Conservation (phyloP, 2,888 invertebrate species). For the Vanessa cardui region DNA sequence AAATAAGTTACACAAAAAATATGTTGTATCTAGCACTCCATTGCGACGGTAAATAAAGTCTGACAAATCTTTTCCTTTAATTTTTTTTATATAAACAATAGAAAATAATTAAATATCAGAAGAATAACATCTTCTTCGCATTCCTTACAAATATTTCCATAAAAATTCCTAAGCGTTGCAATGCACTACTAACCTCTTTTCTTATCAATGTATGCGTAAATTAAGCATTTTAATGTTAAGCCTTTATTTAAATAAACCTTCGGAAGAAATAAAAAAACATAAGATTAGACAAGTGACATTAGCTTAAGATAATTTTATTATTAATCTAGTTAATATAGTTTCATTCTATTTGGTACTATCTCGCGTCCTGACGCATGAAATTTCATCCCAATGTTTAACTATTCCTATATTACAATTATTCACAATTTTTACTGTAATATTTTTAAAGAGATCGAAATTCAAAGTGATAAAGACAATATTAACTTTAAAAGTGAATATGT, state of each 20-base stretch:
- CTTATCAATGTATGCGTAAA: conserved; percentile 15
- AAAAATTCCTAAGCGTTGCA: neutral
- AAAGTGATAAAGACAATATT: too few relatives aligned
- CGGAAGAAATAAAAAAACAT: neutral
- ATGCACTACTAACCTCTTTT: conserved; percentile 19
- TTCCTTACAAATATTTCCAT: neutral
- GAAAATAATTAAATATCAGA: too few relatives aligned
- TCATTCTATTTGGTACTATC: too few relatives aligned
- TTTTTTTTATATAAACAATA: too few relatives aligned
- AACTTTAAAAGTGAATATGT: too few relatives aligned
- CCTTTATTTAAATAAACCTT: conserved; percentile 5
- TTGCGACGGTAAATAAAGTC: neutral
- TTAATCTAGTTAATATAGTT: too few relatives aligned
- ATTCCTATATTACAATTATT: too few relatives aligned
- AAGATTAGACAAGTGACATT: neutral
- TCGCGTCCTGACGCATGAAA: too few relatives aligned
- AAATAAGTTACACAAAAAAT: neutral
- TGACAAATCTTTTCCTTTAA: neutral
- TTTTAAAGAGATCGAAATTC: too few relatives aligned
- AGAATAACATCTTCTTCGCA: too few relatives aligned
- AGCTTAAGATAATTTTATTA: neutral
- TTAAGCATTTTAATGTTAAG: neutral
- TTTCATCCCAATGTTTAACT: too few relatives aligned
- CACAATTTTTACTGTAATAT: too few relatives aligned
- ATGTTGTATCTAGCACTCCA: neutral